These are phyloP conservation scores for Cosmia trapezina DNA, from an alignment of 2,888 invertebrate genomes.

Conservation along the genomic window DNA sequence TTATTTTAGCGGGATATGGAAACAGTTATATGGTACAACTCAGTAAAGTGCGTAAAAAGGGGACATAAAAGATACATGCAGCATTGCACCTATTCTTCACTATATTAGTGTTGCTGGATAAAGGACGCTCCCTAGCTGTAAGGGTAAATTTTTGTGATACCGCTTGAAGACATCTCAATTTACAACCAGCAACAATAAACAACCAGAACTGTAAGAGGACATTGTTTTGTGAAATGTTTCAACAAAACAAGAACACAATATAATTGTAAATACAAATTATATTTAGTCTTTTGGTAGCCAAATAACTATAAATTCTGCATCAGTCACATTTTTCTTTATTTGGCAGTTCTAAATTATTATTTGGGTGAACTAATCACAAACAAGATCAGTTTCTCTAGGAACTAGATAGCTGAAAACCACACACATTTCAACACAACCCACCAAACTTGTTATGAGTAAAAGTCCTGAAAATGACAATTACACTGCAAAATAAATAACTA, in stretches of 20 bases:
- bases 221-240: not conserved
- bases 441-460: not conserved
- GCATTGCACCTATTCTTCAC: rapidly evolving
- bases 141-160: not conserved
- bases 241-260: not conserved
- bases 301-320: not conserved
- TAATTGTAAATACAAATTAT: not conserved
- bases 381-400: not conserved
- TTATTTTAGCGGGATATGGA: not conserved
- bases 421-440: constrained; percentile 11
- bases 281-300: not conserved
- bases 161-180: not conserved
- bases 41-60: not conserved
- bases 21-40: not conserved
- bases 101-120: not conserved
- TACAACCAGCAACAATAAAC: not conserved
- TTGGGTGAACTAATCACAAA: not conserved
- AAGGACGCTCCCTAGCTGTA: not conserved
- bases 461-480: constrained; percentile 23
- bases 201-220: not conserved
- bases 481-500: constrained; percentile 30
- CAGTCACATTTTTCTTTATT: not conserved
- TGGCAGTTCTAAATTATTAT: not conserved
- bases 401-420: constrained; percentile 7
- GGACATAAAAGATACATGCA: not conserved